Conservation (phyloP, 2,797 vertebrate species). For the Hafferia zeledoni region DNA sequence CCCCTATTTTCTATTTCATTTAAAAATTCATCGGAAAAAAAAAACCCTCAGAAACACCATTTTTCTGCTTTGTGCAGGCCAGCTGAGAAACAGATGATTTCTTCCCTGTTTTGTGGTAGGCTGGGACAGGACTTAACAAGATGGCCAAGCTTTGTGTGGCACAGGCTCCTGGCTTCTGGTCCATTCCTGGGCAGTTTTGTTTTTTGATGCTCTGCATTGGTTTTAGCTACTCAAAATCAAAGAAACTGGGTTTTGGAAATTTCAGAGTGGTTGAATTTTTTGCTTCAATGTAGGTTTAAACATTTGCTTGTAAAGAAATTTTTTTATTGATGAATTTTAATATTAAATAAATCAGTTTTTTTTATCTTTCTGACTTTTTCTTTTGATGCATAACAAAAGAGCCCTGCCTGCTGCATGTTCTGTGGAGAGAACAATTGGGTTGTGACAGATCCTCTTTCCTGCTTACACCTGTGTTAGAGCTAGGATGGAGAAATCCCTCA, state of each 20-base stretch:
- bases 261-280: background rate
- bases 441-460: background rate
- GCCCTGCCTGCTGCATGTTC: background rate
- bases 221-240: background rate
- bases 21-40: background rate
- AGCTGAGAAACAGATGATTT: background rate
- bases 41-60: background rate
- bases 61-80: background rate
- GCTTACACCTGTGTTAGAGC: background rate
- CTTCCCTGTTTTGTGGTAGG: background rate
- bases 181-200: rapidly evolving
- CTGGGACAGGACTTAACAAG: background rate
- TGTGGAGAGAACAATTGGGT: background rate
- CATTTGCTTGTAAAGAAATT: background rate
- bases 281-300: background rate
- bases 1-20: background rate
- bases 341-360: background rate
- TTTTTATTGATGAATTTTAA: background rate
- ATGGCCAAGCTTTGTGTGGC: background rate
- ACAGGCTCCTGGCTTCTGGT: background rate
- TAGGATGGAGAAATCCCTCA: background rate
- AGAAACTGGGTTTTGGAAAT: background rate
- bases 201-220: background rate
- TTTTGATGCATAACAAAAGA: background rate
- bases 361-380: background rate